phyloP scores from a whole-genome alignment of 2,113 vertebrate species.

The Lipotes vexillifer region DNA sequence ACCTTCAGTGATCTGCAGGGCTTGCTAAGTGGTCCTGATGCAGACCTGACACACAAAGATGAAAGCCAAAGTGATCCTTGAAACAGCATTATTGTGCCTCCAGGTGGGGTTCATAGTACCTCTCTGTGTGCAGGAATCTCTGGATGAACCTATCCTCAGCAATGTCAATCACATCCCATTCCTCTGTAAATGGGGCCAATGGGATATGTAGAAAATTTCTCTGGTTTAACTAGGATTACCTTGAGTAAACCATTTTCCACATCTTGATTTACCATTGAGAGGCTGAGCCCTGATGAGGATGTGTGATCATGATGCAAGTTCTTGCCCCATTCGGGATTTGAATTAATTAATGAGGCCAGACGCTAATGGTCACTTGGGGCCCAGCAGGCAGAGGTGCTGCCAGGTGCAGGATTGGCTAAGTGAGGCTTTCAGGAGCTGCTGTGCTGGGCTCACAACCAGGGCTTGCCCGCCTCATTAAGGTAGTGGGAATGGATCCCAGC shows the following conservation, averaged over 20 bases:
- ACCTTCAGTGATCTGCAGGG: not conserved
- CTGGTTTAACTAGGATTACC: constrained; percentile 67
- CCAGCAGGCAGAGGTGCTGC: not conserved
- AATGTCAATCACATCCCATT: constrained; percentile 48
- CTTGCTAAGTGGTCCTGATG: constrained; percentile 18
- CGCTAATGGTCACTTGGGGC: not conserved
- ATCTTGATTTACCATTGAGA: constrained; percentile 64
- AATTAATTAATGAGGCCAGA: constrained; percentile 46
- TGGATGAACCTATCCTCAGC: not conserved
- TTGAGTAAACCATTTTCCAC: constrained; percentile 64
- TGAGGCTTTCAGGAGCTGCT: not conserved
- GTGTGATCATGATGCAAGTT: constrained; percentile 13
- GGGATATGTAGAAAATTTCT: constrained; percentile 63
- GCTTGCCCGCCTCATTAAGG: not conserved
- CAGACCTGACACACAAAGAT: not conserved
- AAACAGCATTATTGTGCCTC: not conserved
- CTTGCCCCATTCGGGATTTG: constrained; percentile 20
- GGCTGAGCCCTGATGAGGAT: not conserved
- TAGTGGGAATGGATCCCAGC: not conserved
- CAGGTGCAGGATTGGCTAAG: not conserved
- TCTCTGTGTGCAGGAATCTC: constrained; percentile 14
- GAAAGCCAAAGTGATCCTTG: constrained; percentile 5
- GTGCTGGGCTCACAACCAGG: not conserved
- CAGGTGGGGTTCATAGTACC: not conserved
- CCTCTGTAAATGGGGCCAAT: constrained; percentile 17